A percentile compares a stretch with the other conserved stretches of the same genome.
Evolutionary conservation across 1,140 invertebrate genomes (phyloP).

Genomic region (Tetramorium parvispinum): DNA sequence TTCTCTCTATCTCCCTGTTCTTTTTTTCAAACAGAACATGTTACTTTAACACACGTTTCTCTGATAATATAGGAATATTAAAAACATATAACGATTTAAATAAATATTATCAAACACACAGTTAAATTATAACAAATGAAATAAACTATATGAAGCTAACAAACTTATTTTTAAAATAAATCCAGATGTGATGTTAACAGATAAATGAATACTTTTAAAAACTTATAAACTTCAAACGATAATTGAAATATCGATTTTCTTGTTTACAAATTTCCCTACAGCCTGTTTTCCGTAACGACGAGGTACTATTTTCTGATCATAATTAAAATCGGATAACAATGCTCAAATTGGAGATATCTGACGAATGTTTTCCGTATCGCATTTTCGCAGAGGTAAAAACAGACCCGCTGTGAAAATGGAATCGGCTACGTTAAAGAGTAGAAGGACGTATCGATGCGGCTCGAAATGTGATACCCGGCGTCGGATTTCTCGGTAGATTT

Average conservation of each 20-base stretch:
- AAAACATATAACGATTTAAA: conserved; percentile 25
- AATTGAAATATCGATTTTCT: conserved; percentile 51
- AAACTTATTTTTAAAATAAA: conserved; percentile 1
- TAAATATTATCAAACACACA: not conserved
- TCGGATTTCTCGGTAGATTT: conserved; percentile 67
- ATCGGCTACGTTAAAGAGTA: conserved; percentile 50
- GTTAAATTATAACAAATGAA: conserved; percentile 15
- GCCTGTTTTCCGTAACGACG: conserved; percentile 13
- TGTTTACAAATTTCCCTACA: conserved; percentile 33
- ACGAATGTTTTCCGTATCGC: conserved; percentile 55
- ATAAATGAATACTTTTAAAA: conserved; percentile 5
- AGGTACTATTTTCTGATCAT: conserved; percentile 56
- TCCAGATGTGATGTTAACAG: not conserved
- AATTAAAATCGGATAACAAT: conserved; percentile 63
- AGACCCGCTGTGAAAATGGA: conserved; percentile 52
- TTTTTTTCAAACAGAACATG: not conserved
- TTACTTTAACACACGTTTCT: not conserved
- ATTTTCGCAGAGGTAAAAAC: conserved; percentile 49
- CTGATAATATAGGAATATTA: conserved; percentile 30
- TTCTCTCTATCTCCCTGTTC: not conserved
- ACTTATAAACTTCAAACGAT: conserved; percentile 13
- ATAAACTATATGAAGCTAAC: conserved; percentile 1
- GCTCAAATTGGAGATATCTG: conserved; percentile 50
- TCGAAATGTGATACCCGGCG: conserved; percentile 57
- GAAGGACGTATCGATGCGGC: conserved; percentile 47